These are phyloP conservation scores for Formica selysi DNA, from an alignment of 1,140 invertebrate species.

Conservation along the genomic window DNA sequence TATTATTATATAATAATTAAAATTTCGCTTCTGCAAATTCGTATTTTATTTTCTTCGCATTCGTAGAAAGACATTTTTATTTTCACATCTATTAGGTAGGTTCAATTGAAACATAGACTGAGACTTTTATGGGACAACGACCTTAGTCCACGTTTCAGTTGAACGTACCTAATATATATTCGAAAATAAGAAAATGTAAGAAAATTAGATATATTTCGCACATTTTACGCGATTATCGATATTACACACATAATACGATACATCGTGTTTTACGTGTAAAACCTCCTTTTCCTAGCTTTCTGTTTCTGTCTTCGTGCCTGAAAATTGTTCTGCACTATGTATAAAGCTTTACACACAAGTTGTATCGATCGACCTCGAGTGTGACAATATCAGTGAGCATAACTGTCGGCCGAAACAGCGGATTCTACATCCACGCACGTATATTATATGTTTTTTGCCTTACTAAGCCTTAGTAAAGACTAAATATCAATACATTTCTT, in stretches of 20 bases:
- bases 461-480: background rate
- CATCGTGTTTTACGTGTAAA: constrained; percentile 27
- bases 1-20: background rate
- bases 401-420: constrained; percentile 38
- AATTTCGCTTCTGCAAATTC: constrained; percentile 2
- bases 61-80: constrained; percentile 6
- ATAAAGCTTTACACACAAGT: constrained; percentile 59
- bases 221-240: constrained; percentile 39
- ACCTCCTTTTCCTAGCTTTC: constrained; percentile 34
- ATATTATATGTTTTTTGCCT: constrained; percentile 20
- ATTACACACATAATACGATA: constrained; percentile 9
- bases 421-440: constrained; percentile 8
- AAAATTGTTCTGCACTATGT: constrained; percentile 53
- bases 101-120: too few relatives aligned
- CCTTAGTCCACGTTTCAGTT: too few relatives aligned
- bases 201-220: constrained; percentile 35
- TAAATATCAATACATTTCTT: constrained; percentile 7
- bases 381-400: constrained; percentile 53
- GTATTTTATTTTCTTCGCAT: background rate
- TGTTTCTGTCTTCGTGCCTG: constrained; percentile 32
- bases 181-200: background rate
- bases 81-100: background rate
- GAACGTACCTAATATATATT: background rate
- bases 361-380: constrained; percentile 67
- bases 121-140: too few relatives aligned